These are phyloP conservation scores for Uropetala carovei DNA, from an alignment of 2,888 invertebrate species.

Conservation along the genomic window DNA sequence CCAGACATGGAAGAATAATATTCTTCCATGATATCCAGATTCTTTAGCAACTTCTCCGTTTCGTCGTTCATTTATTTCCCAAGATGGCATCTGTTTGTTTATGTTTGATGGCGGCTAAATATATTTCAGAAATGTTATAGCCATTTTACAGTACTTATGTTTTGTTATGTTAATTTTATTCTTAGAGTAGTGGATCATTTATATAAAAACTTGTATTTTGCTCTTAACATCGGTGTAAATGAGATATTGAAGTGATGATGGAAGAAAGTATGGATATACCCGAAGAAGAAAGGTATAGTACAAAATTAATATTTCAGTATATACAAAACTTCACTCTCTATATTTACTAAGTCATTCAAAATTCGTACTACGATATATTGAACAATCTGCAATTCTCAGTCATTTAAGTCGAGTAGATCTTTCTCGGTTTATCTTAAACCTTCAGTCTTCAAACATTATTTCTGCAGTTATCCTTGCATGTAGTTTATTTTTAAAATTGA, in stretches of 20 bases:
- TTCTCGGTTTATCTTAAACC: background rate
- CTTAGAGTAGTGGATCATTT: background rate
- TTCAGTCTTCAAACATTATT: background rate
- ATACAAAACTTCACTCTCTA: background rate
- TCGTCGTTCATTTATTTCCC: constrained; percentile 14
- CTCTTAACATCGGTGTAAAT: background rate
- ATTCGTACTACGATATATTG: too few species aligned
- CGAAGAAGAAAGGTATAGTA: background rate
- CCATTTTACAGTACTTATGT: background rate
- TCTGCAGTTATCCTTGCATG: background rate
- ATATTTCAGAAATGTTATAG: background rate
- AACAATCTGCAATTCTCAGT: too few species aligned
- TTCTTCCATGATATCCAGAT: too few species aligned
- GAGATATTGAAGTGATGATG: background rate
- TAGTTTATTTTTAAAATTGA: too few species aligned
- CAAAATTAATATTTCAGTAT: background rate
- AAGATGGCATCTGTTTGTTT: background rate
- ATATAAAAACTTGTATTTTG: background rate
- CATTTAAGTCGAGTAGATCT: background rate
- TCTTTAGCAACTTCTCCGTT: too few species aligned
- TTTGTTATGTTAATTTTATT: background rate
- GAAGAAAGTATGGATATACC: constrained; percentile 16
- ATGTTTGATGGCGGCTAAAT: background rate
- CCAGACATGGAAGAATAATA: too few species aligned
- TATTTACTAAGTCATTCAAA: too few species aligned